phyloP scores from a whole-genome alignment of 1,140 invertebrate species.

The Drosophila takahashii region DNA sequence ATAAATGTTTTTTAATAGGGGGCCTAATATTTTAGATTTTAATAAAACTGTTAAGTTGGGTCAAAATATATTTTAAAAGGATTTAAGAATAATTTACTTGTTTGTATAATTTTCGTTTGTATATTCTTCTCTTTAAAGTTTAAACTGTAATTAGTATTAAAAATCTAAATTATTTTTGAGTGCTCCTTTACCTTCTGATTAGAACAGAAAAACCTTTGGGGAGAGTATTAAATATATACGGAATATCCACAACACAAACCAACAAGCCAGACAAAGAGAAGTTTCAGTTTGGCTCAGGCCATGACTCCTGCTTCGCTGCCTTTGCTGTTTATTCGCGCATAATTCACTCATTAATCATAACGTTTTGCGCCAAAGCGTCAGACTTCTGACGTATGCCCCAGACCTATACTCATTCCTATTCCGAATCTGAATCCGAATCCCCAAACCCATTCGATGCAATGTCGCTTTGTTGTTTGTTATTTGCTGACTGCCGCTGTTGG shows the following conservation, averaged over 20 bases:
- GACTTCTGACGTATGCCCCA: conserved; percentile 65
- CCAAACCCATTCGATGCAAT: conserved; percentile 37
- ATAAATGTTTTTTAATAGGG: no score
- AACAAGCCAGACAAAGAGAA: conserved; percentile 74
- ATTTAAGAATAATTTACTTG: background rate
- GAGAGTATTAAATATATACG: conserved; percentile 33
- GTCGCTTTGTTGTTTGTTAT: conserved; percentile 51
- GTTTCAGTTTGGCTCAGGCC: conserved; percentile 46
- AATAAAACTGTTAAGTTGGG: no score
- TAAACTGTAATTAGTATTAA: background rate
- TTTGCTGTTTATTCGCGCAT: conserved; percentile 82
- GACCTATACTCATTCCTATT: conserved; percentile 21
- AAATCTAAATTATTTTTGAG: background rate
- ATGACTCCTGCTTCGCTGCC: conserved; percentile 48
- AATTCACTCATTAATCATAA: conserved; percentile 83
- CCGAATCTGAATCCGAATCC: conserved; percentile 15
- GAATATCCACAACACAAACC: conserved; percentile 39
- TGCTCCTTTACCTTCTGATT: background rate
- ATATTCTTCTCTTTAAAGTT: no score
- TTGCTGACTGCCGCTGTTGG: conserved; percentile 21
- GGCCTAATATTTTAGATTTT: no score
- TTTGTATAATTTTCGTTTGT: no score
- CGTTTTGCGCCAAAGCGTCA: conserved; percentile 75
- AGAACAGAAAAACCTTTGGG: background rate
- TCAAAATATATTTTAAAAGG: no score